phyloP scores from a whole-genome alignment of 2,888 invertebrate species.

The Drosophila demipolita region DNA sequence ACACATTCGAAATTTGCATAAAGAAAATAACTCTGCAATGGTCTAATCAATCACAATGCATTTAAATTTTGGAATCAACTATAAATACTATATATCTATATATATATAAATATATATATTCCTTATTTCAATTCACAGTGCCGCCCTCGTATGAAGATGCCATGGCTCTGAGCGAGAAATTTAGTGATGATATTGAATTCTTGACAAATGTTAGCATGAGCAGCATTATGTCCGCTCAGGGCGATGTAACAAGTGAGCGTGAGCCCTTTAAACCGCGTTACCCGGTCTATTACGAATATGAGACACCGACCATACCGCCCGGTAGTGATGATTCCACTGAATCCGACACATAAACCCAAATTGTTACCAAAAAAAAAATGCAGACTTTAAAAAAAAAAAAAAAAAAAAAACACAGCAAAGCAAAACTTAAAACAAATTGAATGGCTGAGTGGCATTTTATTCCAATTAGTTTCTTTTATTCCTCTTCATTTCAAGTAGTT shows the following conservation, averaged over 20 bases:
- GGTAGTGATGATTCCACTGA: constrained; percentile 84
- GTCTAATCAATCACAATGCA: background rate
- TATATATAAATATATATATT: background rate
- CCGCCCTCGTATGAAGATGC: constrained; percentile 85
- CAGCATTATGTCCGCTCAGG: constrained; percentile 81
- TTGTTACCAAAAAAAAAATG: constrained; percentile 37
- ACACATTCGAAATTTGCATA: background rate
- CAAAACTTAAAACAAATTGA: constrained; percentile 53
- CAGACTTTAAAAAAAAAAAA: constrained; percentile 26
- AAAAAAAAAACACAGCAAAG: constrained; percentile 40
- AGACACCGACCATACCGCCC: constrained; percentile 85
- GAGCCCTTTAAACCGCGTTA: constrained; percentile 84
- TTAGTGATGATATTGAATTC: constrained; percentile 83
- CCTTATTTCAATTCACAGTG: constrained; percentile 63
- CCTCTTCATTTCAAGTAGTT: constrained; percentile 62
- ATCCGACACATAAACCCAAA: constrained; percentile 76
- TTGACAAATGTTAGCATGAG: constrained; percentile 83
- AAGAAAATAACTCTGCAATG: background rate
- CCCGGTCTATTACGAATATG: constrained; percentile 84
- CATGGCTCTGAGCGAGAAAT: constrained; percentile 84
- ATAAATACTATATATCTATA: background rate
- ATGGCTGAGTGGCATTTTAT: constrained; percentile 79
- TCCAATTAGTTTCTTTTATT: constrained; percentile 58
- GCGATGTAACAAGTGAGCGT: constrained; percentile 80
- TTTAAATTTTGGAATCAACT: background rate